Conservation (phyloP, 2,888 invertebrate genomes). For the Tipula vernalis region DNA sequence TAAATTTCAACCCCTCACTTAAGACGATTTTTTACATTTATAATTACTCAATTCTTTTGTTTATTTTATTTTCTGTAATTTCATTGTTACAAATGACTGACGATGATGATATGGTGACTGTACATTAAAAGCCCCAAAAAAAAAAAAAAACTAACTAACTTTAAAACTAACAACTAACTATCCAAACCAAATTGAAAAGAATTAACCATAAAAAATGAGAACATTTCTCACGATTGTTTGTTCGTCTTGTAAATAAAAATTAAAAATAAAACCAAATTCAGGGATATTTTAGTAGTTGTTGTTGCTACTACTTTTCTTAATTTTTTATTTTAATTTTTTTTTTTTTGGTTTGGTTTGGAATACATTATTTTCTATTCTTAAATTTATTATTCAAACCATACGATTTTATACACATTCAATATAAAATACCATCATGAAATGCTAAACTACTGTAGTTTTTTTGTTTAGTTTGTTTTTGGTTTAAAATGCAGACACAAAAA, state of each 20-base stretch:
- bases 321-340: neutral
- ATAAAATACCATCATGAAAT: neutral
- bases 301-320: neutral
- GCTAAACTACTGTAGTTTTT: neutral
- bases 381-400: neutral
- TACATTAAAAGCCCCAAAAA: neutral
- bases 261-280: neutral
- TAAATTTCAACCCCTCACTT: neutral
- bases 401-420: neutral
- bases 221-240: neutral
- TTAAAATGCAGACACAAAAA: neutral
- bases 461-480: neutral
- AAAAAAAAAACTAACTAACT: neutral
- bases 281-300: neutral
- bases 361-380: neutral
- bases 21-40: neutral
- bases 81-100: neutral
- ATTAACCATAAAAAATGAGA: neutral
- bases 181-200: neutral
- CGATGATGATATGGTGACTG: neutral
- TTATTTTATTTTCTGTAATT: neutral
- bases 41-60: constrained; percentile 4
- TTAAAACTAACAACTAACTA: constrained; percentile 1
- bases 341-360: neutral
- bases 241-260: neutral